Base-by-base conservation (phyloP, 2,113 vertebrate genomes). In the Sialia sialis region DNA sequence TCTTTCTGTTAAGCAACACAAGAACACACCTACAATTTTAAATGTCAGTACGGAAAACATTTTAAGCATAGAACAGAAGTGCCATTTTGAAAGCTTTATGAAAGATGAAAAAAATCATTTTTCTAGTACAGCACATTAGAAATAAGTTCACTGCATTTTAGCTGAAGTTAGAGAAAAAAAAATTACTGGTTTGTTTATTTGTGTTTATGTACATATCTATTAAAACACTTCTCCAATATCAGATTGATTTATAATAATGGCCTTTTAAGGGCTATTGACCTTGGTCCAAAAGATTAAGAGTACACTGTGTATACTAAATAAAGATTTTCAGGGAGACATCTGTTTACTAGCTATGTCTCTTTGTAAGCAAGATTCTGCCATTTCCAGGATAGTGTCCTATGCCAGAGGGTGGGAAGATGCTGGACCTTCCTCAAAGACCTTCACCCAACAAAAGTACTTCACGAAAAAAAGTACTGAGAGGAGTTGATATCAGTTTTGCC, bases 291-390 rank as follows among this genome's bases (percentile, higher is more conserved):
- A 46, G 73, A 90, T 81, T 78, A 90, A 60, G 43, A 68, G 81
- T 29, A 81, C 66, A 64, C 39, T 82, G 17, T 44, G 30, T 48
- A 34, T 72, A 79, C 74, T 85, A 91, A 94, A 78, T 84, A 84
- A 92, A 86, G 83, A 78, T 87, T 95, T 97, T 89, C 81, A 87
- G 89, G 51, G 63, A 81, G 52, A 87, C 34, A 82, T 82, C 38
- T 84, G 54, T 79, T 96, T 94, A 82, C 62, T 34, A 87, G 69
- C 66, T 46, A 6, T 58, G 89, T 23, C 60, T 74, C 69, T 92
- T 58, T 76, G 58, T 52, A 89, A 95, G 88, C 58, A 82, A 67
- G 39, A 55, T 56, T 78, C 49, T 87, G 14, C 34, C 43, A 38
- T 89, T 75, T 68, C 49, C 58, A 91, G 62, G 19, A 21, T 1